Percentiles rank a stretch among this genome's conserved stretches.
Conservation (phyloP, 2,888 invertebrate species). For the Rambutsinella grinnellia region DNA sequence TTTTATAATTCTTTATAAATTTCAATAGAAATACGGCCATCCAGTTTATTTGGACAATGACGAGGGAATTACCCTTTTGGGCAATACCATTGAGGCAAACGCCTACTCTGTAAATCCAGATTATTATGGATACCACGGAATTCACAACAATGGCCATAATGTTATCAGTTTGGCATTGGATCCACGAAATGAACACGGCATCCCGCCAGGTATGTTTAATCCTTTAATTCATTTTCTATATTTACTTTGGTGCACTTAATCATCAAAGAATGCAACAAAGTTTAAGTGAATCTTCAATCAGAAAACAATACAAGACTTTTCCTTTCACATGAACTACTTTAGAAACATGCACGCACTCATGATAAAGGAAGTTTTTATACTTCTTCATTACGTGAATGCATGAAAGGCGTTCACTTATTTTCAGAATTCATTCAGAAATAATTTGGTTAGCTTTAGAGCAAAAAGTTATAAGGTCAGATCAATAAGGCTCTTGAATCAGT, state of each 20-base stretch:
- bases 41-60: slow-evolving; percentile 70
- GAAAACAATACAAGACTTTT: too few relatives aligned
- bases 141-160: slow-evolving; percentile 81
- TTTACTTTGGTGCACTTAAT: neutral
- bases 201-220: slow-evolving; percentile 40
- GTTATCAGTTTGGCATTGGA: slow-evolving; percentile 84
- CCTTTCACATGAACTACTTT: slow-evolving; percentile 36
- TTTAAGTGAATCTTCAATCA: too few relatives aligned
- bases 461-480: too few relatives aligned
- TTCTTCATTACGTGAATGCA: too few relatives aligned
- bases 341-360: slow-evolving; percentile 10
- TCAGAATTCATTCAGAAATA: too few relatives aligned
- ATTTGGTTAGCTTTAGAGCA: too few relatives aligned
- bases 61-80: slow-evolving; percentile 82
- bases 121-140: slow-evolving; percentile 75
- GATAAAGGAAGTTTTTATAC: neutral
- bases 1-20: neutral
- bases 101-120: slow-evolving; percentile 49
- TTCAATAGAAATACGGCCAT: slow-evolving; percentile 29
- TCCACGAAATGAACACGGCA: slow-evolving; percentile 57
- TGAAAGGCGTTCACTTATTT: too few relatives aligned
- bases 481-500: too few relatives aligned
- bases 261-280: too few relatives aligned
- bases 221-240: neutral
- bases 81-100: slow-evolving; percentile 84